Evolutionary conservation across 2,113 vertebrate genomes (phyloP).

Genomic region (Antechinus stuartii): DNA sequence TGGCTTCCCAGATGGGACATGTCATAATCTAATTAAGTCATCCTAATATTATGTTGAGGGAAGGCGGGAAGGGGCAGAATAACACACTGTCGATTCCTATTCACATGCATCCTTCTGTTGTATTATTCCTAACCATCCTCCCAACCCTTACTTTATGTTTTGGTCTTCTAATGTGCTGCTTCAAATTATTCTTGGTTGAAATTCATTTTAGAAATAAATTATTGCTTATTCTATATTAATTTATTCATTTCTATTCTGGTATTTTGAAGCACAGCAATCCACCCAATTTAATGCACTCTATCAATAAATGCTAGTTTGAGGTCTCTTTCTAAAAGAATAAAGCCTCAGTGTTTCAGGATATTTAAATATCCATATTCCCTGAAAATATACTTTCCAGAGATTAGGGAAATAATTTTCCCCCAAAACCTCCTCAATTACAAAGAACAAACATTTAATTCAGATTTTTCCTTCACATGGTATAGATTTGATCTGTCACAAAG

Average conservation of each 20-base stretch:
- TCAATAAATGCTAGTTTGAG: conserved; percentile 19
- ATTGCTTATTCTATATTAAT: conserved; percentile 35
- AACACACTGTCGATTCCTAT: not conserved
- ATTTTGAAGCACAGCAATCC: conserved; percentile 5
- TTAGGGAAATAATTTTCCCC: not conserved
- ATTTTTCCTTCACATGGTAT: not conserved
- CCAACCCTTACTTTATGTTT: not conserved
- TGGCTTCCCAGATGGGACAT: not conserved
- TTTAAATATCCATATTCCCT: not conserved
- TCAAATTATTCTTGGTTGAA: not conserved
- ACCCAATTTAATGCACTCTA: not conserved
- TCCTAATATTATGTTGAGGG: not conserved
- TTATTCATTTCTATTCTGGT: conserved; percentile 36
- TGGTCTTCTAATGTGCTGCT: not conserved
- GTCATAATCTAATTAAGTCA: not conserved
- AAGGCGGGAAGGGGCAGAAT: not conserved
- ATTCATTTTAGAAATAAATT: conserved; percentile 10
- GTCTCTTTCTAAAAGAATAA: conserved; percentile 30
- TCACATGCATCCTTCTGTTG: not conserved
- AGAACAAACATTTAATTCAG: too few relatives aligned
- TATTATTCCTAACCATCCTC: not conserved
- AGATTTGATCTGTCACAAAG: not conserved
- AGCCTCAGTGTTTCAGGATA: not conserved
- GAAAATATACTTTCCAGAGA: not conserved
- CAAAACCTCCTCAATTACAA: not conserved